A percentile compares a stretch with the other conserved stretches of the same genome.
Evolutionary conservation across 2,113 vertebrate genomes (phyloP).

Genomic region (Anas platyrhynchos): DNA sequence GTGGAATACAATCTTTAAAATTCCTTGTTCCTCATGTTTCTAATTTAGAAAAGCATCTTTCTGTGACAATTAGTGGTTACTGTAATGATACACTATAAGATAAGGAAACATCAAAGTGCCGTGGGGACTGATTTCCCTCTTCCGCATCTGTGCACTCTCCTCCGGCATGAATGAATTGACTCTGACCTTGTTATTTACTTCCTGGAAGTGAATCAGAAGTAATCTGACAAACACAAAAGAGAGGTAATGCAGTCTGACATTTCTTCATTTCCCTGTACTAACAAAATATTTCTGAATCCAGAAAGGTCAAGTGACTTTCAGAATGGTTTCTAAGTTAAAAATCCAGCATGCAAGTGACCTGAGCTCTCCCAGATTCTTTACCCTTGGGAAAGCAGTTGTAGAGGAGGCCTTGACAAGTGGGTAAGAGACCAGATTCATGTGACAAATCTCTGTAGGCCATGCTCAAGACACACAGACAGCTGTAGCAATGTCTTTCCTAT

Average conservation of each 20-base stretch:
- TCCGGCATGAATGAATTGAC: neutral
- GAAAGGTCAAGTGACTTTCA: neutral
- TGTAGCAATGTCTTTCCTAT: neutral
- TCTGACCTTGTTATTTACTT: neutral
- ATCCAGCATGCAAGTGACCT: neutral
- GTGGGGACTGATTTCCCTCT: neutral
- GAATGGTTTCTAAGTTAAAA: neutral
- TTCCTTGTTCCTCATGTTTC: neutral
- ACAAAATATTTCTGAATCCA: neutral
- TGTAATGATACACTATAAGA: neutral
- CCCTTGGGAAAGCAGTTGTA: neutral
- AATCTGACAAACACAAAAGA: neutral
- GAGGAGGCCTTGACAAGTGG: neutral
- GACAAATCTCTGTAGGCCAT: neutral
- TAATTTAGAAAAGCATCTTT: neutral
- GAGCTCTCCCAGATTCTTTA: neutral
- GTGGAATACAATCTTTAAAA: neutral
- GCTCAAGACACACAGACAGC: neutral
- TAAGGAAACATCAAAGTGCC: neutral
- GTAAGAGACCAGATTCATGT: neutral
- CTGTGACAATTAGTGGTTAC: neutral
- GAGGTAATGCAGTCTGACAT: neutral
- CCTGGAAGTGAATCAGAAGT: neutral
- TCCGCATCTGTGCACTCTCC: neutral
- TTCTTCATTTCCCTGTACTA: neutral